Conservation (phyloP, 2,113 vertebrate species). For the Vidua chalybeata region DNA sequence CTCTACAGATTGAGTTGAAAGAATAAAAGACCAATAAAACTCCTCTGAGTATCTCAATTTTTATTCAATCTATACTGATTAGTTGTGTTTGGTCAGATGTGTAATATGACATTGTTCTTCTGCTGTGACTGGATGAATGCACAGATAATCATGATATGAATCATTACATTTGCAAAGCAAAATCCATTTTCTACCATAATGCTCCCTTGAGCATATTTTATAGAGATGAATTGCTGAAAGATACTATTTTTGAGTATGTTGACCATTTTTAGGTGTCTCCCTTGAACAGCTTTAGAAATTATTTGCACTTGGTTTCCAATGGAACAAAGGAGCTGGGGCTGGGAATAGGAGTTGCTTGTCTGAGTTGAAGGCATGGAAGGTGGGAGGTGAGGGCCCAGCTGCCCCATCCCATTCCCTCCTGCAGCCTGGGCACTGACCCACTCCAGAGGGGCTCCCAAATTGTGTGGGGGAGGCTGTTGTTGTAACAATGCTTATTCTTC, state of each 20-base stretch:
- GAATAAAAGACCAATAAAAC: not conserved
- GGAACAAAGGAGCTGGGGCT: not conserved
- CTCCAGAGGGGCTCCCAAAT: not conserved
- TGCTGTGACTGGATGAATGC: not conserved
- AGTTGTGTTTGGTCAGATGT: slow-evolving; percentile 37
- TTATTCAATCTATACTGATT: not conserved
- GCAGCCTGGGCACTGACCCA: fast-evolving
- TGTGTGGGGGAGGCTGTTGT: fast-evolving
- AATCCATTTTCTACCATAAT: slow-evolving; percentile 20
- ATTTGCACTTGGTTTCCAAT: not conserved
- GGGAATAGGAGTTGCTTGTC: fast-evolving
- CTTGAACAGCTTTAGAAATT: not conserved
- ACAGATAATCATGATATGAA: slow-evolving; percentile 3
- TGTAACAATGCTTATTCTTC: not conserved
- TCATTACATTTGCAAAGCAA: slow-evolving; percentile 47
- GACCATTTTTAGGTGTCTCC: not conserved
- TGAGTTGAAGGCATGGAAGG: fast-evolving
- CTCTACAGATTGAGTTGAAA: not conserved
- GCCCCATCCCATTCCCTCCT: not conserved
- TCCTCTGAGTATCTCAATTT: not conserved
- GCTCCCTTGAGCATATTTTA: not conserved
- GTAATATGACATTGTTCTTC: slow-evolving; percentile 29
- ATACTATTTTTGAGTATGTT: not conserved
- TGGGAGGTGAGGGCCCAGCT: not conserved
- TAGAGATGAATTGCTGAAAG: not conserved